Evolutionary conservation across 92 coral and sea anemone species (phyloP), one percentile per base, ranked within the genome.

Genomic region (Siderastrea siderea): DNA sequence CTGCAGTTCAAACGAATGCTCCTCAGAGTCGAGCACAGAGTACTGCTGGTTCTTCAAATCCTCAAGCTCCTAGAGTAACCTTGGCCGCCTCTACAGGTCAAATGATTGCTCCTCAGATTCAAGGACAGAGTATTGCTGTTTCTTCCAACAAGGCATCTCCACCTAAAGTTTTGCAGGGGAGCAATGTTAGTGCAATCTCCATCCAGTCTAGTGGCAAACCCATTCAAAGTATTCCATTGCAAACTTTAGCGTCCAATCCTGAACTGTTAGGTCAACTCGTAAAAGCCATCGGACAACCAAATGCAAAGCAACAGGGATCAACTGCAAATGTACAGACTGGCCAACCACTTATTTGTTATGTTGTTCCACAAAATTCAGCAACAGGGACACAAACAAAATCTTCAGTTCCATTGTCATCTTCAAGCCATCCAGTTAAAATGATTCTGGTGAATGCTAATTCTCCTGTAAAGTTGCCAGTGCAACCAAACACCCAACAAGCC

Each of bases 381-480:
- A 47, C 87, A 10, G 87, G 87, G 47, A 19, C 80, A 61, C 87
- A 84, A 52, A 64, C 74, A 7, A 72, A 72, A 62, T 74, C 86
- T 4, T 70, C 86, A n/a, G 11, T 45, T 66, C 73, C 87, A 19
- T 26, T 72, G 71, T 48, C 80, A 51, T 55, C 89, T 0, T 75
- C 89, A 64, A 47, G 59, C 53, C 75, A 75, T 4, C 89, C 89
- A 55, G 80, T 90, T 14, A 86, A 90, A 48, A 93, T 93, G 95
- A 80, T 93, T 71, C 58, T 90, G 66, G 71, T 93, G 10, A 93
- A 87, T 90, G 71, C 93, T 6, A 92, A 92, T 43, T 84, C 87
- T 3, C 16, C 87, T 62, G 47, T 84, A 38, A 84, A 84, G 74
- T 64, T 66, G 4, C 71, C 87, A 3, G 72, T 53, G 14, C 47